phyloP scores from a whole-genome alignment of 1,140 invertebrate genomes.

The Hyles vespertilio region DNA sequence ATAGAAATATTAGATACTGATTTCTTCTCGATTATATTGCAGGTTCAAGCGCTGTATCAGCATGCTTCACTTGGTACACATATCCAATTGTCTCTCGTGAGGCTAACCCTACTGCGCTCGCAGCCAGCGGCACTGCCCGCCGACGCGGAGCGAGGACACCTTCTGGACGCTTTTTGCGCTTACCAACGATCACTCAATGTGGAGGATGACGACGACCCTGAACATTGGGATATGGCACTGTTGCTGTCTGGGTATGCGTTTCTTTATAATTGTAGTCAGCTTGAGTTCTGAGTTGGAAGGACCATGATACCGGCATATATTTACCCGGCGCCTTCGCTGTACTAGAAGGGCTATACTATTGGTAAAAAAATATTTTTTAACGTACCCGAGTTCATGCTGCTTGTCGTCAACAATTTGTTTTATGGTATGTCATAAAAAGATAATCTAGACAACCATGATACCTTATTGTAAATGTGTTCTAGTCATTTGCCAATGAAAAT shows the following conservation, averaged over 20 bases:
- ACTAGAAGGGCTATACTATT: too few species aligned
- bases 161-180: constrained; percentile 84
- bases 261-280: background rate
- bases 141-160: constrained; percentile 79
- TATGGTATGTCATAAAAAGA: too few species aligned
- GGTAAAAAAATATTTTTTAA: too few species aligned
- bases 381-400: too few species aligned
- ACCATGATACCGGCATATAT: too few species aligned
- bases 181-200: constrained; percentile 81
- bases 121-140: constrained; percentile 77
- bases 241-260: constrained; percentile 82
- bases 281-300: too few species aligned
- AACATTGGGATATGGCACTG: constrained; percentile 87
- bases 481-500: too few species aligned
- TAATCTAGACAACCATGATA: too few species aligned
- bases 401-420: too few species aligned
- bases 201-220: constrained; percentile 78
- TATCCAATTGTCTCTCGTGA: constrained; percentile 82
- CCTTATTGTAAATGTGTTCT: too few species aligned
- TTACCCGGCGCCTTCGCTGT: too few species aligned
- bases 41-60: constrained; percentile 86
- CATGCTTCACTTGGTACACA: constrained; percentile 81
- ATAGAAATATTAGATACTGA: too few species aligned
- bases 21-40: constrained; percentile 18
- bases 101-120: constrained; percentile 81